phyloP scores from a whole-genome alignment of 2,797 vertebrate species.

The Otolemur crassicaudatus region DNA sequence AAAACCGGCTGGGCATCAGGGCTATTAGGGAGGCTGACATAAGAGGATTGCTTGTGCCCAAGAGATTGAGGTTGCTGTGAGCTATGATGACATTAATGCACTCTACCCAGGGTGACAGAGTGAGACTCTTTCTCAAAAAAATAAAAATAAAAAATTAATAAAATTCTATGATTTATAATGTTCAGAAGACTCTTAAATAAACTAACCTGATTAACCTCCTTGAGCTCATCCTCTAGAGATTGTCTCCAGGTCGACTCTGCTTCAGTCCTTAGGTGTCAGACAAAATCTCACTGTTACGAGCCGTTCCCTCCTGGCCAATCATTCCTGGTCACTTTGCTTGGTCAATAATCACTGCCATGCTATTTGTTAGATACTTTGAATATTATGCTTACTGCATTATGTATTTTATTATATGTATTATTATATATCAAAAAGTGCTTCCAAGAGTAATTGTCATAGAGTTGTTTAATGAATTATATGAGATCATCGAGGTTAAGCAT shows the following conservation, averaged over 20 bases:
- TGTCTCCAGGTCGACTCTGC: neutral
- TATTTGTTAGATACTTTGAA: neutral
- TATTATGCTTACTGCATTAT: neutral
- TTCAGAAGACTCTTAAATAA: neutral
- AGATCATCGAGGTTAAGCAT: neutral
- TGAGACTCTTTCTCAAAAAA: too few relatives aligned
- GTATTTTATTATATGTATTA: neutral
- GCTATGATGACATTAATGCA: too few relatives aligned
- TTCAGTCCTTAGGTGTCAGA: neutral
- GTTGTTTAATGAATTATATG: neutral
- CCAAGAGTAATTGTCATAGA: neutral
- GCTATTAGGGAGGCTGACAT: too few relatives aligned
- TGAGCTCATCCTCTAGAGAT: neutral
- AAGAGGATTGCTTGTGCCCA: too few relatives aligned
- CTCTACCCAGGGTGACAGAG: too few relatives aligned
- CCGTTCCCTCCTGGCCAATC: neutral
- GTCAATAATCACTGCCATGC: neutral
- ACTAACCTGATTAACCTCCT: neutral
- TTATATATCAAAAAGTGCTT: neutral
- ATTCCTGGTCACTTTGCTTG: neutral
- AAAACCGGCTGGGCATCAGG: too few relatives aligned
- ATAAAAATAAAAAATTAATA: neutral
- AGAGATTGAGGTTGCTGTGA: too few relatives aligned
- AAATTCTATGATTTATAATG: neutral
- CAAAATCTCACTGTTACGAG: neutral